A percentile compares a stretch with the other conserved stretches of the same genome.
phyloP scores from a whole-genome alignment of 1,140 invertebrate genomes.

The Luehdorfia chinensis region DNA sequence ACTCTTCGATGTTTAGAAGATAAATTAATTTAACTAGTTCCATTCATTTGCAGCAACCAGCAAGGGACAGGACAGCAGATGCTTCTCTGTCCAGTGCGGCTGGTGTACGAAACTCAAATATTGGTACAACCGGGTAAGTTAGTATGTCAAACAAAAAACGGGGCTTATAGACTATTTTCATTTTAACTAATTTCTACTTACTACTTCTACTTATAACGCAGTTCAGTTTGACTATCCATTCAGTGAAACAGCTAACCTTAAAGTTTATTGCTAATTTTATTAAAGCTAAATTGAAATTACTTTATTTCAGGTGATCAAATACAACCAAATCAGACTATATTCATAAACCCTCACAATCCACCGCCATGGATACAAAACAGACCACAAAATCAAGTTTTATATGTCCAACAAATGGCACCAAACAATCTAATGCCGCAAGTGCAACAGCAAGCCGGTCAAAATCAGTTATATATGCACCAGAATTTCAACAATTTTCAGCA shows the following conservation, averaged over 20 bases:
- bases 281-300: no score
- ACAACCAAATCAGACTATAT: conserved; percentile 54
- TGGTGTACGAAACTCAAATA: conserved; percentile 61
- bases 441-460: conserved; percentile 52
- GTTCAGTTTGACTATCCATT: no score
- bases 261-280: no score
- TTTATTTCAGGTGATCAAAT: conserved; percentile 65
- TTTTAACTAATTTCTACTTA: no score
- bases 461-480: conserved; percentile 52
- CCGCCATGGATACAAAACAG: conserved; percentile 67
- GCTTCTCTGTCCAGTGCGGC: conserved; percentile 55
- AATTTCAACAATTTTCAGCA: conserved; percentile 54
- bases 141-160: no score
- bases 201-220: no score
- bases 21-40: no score
- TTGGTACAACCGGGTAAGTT: conserved; percentile 53
- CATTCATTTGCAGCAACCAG: conserved; percentile 35
- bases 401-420: conserved; percentile 52
- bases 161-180: no score
- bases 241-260: no score
- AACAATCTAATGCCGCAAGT: conserved; percentile 40
- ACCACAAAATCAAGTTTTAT: conserved; percentile 51
- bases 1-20: no score
- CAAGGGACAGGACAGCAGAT: conserved; percentile 40
- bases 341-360: conserved; percentile 60